Evolutionary conservation across 2,797 vertebrate species (phyloP), one percentile per base, ranked within the genome.

Genomic region (Pempheris klunzingeri): DNA sequence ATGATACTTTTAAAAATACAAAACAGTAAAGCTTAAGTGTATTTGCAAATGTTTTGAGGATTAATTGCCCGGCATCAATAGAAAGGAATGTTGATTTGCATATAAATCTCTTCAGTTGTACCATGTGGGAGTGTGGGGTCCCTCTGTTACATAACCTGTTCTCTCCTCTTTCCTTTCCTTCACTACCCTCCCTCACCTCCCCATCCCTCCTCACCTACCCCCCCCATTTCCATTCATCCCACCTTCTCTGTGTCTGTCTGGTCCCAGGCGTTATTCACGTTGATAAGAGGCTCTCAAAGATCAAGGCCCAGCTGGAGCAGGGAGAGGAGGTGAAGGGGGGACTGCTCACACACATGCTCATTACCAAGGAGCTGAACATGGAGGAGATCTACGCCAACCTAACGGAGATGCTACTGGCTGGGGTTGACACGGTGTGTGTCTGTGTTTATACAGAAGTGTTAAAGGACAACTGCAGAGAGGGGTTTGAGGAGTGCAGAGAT

Each of bases 351-450:
- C 91, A 95, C 90, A 92, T 98, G 84, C 93, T 99, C 71, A 81
- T 96, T 74, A 96, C 93, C 74, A 95, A 89, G 93, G 96, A 97
- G 81, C 95, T 98, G 92, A 96, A 89, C 17, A 22, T 96, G 63
- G 96, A 99, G 92, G 97, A 98, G 78, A 96, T 99, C 86, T 98
- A 97, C 0, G 98, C 98, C 87, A 99, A 98, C 49, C 92, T 96
- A 85, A 98, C 98, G 0, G 97, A 99, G 93, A 97, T 99, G 97
- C 96, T 99, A 7, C 93, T 99, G 88, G 97, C 98, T 1, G 97
- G 98, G 4, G 97, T 99, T 0, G 97, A 99, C 90, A 98, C 97
- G 84, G 97, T 93, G 71, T 44, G 15, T 47, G 43, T 62, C 13
- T 49, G 3, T 58, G n/a, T 71, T 18, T 30, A 13, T 55, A 6